Evolutionary conservation across 2,797 vertebrate species (phyloP), one percentile per base, ranked within the genome.

Genomic region (Ctenosaura bakeri): DNA sequence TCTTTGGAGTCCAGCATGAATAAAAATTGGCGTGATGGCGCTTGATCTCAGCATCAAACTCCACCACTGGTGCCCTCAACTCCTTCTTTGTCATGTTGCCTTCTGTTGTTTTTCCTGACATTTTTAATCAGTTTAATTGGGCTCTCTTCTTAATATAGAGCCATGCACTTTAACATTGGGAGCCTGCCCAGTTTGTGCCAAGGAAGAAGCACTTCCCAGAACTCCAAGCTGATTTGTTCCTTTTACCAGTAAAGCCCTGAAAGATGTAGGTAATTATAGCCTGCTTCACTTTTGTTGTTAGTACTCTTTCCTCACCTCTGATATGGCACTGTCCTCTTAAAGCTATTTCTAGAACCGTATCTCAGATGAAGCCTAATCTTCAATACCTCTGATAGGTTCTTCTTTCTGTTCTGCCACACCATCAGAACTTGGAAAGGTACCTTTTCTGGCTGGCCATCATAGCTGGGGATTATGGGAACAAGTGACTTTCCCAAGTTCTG

Each of bases 51-150:
- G 91, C 62, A 69, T 20, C 84, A 14, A 62, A 84, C 42, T 10
- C 18, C 0, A 2, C 64, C 20, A 42, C 42, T 86, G 29, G 76
- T 2, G 89, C 93, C 90, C 35, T 89, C 64, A 3, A 35, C 89
- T 50, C 0, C 38, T 59, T 42, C 88, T 69, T 79, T 91, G 46
- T 22, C 6, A 9, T 56, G 90, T 85, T 94, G 92, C 92, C 94
- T 92, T 64, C 42, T 0, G 90, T 89, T 13, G 9, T 86, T 86
- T 87, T 66, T 77, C 92, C 87, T 95, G 92, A 94, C 77, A 89
- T 91, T 94, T 92, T 93, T 95, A 94, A 95, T 96, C 95, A 92
- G 74, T 94, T 87, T 94, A 94, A 95, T 94, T 96, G 94, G 93
- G 86, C 94, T 77, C 85, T 89, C 87, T 83, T 32, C 91, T 86